Conservation (phyloP, 37 sponge, comb jelly and placozoan genomes). For the Petrosia ficiformis region DNA sequence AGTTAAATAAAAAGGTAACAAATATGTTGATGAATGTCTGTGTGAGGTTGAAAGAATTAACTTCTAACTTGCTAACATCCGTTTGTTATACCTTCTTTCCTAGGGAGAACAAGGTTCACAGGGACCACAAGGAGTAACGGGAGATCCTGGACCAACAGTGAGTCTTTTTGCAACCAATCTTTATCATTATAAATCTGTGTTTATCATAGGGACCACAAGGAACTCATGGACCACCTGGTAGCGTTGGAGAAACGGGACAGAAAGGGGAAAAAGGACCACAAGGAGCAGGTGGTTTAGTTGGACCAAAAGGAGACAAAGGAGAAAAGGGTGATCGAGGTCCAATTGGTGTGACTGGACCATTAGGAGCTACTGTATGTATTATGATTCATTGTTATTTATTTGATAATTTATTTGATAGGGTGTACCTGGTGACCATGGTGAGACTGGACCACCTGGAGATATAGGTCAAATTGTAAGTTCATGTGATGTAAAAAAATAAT, state of each 20-base stretch:
- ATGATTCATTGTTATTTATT: neutral
- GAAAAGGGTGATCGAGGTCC: constrained; percentile 53
- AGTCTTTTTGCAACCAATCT: neutral
- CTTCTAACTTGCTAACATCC: too few species aligned
- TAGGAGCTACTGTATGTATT: neutral
- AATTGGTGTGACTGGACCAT: constrained; percentile 28
- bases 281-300: constrained; percentile 2
- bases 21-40: too few species aligned
- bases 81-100: neutral
- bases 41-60: too few species aligned
- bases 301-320: constrained; percentile 35
- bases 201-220: constrained; percentile 7
- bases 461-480: constrained; percentile 52
- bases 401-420: constrained; percentile 24
- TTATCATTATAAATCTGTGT: neutral
- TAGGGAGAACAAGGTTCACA: constrained; percentile 41
- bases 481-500: neutral
- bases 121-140: constrained; percentile 24
- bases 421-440: constrained; percentile 61
- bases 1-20: too few species aligned
- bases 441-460: constrained; percentile 63
- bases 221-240: constrained; percentile 22
- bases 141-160: constrained; percentile 40
- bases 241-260: constrained; percentile 47
- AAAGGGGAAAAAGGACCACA: neutral